Conservation (phyloP, 1,140 invertebrate genomes). For the Drosophila watanabei region DNA sequence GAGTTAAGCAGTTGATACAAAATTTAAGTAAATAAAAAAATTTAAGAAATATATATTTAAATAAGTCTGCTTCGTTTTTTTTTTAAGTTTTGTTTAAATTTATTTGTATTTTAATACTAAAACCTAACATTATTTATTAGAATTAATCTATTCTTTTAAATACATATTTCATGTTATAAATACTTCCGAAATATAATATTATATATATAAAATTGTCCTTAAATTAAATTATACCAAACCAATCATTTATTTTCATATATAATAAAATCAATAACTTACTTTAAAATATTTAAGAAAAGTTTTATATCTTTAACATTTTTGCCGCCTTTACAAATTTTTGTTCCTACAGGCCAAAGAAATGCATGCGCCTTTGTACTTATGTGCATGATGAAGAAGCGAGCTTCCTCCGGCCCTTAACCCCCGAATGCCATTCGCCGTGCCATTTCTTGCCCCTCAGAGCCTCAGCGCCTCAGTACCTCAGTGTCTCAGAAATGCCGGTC, state of each 20-base stretch:
- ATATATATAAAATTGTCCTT: background rate
- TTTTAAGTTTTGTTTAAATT: background rate
- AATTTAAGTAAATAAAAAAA: background rate
- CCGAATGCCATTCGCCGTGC: conserved; percentile 10
- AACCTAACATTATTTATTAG: too few species aligned
- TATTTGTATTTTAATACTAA: too few species aligned
- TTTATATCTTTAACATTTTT: background rate
- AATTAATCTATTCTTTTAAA: too few species aligned
- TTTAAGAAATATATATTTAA: background rate
- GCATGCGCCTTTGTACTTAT: conserved; percentile 61
- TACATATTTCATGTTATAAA: too few species aligned
- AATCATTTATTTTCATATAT: background rate
- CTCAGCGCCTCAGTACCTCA: background rate
- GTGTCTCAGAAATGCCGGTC: conserved; percentile 25
- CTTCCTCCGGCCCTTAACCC: background rate
- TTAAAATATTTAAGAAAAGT: background rate
- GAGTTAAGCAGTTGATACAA: background rate
- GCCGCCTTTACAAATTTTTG: conserved; percentile 5
- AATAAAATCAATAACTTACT: too few species aligned
- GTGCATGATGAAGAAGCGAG: conserved; percentile 54
- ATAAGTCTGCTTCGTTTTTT: background rate
- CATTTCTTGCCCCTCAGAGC: conserved; percentile 8
- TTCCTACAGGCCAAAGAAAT: conserved; percentile 40
- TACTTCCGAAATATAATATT: background rate
- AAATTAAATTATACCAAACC: background rate